Percentiles rank a stretch among this genome's conserved stretches.
These are phyloP conservation scores for Epistrophella euchroma DNA, from an alignment of 2,888 invertebrate genomes.

Conservation along the genomic window DNA sequence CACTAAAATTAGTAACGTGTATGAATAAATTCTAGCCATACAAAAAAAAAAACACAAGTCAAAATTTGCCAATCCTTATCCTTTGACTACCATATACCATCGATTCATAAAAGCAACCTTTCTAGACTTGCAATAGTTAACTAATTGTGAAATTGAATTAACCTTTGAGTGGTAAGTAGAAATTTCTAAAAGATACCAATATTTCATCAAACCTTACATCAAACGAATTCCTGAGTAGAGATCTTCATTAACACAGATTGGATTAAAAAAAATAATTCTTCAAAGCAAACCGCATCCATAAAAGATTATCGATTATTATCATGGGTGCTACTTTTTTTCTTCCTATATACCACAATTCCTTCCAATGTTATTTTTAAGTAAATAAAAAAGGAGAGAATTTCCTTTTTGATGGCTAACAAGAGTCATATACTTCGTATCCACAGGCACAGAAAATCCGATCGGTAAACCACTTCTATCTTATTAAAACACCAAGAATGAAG, in stretches of 20 bases:
- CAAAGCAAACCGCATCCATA: conserved; percentile 46
- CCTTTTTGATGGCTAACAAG: conserved; percentile 41
- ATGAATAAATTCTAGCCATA: too few species aligned
- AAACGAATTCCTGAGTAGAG: background rate
- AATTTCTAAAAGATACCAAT: background rate
- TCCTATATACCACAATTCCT: background rate
- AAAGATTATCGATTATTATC: conserved; percentile 17
- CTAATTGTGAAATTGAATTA: background rate
- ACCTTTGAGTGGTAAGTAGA: background rate
- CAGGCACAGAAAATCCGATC: conserved; percentile 46
- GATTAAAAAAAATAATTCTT: conserved; percentile 40
- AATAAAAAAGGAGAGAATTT: background rate
- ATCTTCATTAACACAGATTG: conserved; percentile 29
- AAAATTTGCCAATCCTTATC: background rate
- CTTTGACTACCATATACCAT: background rate
- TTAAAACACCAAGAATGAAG: conserved; percentile 54
- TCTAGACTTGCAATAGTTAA: background rate
- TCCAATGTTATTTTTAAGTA: background rate
- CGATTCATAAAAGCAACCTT: background rate
- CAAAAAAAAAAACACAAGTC: background rate
- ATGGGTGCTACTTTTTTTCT: background rate
- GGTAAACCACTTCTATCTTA: conserved; percentile 67
- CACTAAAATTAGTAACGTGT: too few species aligned
- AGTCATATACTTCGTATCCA: conserved; percentile 63
- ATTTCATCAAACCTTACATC: background rate